Conservation (phyloP, 2,888 invertebrate genomes). For the Dioctria rufipes region DNA sequence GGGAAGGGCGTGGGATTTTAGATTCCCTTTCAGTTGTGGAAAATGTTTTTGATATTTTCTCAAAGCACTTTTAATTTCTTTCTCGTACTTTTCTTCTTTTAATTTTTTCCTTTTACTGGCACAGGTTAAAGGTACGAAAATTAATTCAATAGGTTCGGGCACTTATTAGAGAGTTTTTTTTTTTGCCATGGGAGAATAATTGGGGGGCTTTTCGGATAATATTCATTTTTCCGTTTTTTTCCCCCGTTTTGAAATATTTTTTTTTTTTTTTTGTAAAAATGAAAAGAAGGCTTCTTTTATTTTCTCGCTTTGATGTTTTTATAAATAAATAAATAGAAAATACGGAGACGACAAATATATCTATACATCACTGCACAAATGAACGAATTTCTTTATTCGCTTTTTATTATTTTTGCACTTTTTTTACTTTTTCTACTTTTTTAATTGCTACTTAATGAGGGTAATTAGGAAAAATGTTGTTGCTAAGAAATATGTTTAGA, state of each 20-base stretch:
- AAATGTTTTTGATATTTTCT: slow-evolving; percentile 45
- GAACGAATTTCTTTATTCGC: background rate
- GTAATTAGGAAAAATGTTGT: background rate
- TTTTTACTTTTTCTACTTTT: background rate
- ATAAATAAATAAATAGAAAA: slow-evolving; percentile 19
- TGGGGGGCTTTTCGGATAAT: slow-evolving; percentile 35
- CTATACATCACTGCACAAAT: no score
- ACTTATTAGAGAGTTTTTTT: slow-evolving; percentile 35
- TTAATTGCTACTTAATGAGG: slow-evolving; percentile 4
- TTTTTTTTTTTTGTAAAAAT: background rate
- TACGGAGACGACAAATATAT: background rate
- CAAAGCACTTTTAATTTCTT: slow-evolving; percentile 50
- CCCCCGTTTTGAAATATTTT: no score
- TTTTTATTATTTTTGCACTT: background rate
- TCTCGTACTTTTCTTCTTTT: slow-evolving; percentile 39
- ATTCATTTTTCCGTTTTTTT: background rate
- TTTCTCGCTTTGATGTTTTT: slow-evolving; percentile 39
- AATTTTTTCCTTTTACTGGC: slow-evolving; percentile 14
- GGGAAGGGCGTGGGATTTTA: slow-evolving; percentile 2
- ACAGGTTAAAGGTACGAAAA: slow-evolving; percentile 44
- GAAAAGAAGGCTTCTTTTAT: slow-evolving; percentile 26
- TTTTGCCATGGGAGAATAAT: slow-evolving; percentile 38
- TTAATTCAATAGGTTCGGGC: slow-evolving; percentile 49
- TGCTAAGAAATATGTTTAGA: no score
- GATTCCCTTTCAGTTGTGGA: slow-evolving; percentile 48